Evolutionary conservation across 2,888 invertebrate species (phyloP), one percentile per base, ranked within the genome.

Genomic region (Steinernema hermaphroditum): DNA sequence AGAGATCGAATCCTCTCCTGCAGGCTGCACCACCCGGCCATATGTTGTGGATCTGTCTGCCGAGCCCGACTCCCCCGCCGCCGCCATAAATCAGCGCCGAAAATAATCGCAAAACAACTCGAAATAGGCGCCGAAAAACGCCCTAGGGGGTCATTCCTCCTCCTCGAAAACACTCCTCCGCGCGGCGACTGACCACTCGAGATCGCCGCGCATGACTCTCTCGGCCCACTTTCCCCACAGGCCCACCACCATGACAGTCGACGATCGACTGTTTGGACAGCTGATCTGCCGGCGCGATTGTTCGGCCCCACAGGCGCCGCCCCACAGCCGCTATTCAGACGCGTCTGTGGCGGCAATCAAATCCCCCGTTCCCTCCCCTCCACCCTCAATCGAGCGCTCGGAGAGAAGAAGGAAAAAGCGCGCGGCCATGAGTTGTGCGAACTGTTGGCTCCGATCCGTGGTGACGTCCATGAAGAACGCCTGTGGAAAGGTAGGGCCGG

Each of bases 401-500:
- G 12, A 16, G 16, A 29, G 16, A 62, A 62, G 37, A 8, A 4
- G 37, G 37, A 37, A 37, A 37, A 37, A 12, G 37, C 37, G 37
- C 37, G 37, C 37, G 37, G 12, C 37, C 6, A 62, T 62, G 62
- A 62, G 32, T 29, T 62, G 62, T 32, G 62, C 62, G 32, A 62
- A 62, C n/a, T 62, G 62, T 62, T 62, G 62, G 62, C 22, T 62
- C 32, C 62, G 62, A 16, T 62, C 62, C 32, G 62, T 62, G 32
- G 62, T 29, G 62, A 62, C 62, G 62, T 62, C 62, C 8, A 62
- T 62, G 62, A 62, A 62, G 32, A 62, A 62, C 62, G 62, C 62
- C 12, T 62, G 62, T 32, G 62, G 62, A 24, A 62, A 62, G 62
- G 62, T 62, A 62, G 29, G 62, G n/a, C 4, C 27, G 4, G 37